Evolutionary conservation across 2,888 invertebrate species (phyloP).

Genomic region (Dyspetes luteomarginatus): DNA sequence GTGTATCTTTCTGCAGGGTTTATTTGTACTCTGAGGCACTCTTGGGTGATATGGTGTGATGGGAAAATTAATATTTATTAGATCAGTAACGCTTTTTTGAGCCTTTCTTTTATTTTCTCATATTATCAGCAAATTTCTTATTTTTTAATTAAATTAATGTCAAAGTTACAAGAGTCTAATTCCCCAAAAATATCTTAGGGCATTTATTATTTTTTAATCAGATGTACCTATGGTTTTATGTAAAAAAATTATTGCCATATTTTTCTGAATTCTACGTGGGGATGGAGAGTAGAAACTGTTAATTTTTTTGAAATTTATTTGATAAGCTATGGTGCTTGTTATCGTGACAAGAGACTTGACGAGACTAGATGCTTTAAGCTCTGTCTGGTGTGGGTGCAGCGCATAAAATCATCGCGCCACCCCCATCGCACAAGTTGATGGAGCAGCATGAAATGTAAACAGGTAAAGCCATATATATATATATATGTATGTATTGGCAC

Average conservation of each 20-base stretch:
- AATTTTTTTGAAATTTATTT: background rate
- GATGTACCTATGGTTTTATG: too few species aligned
- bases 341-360: background rate
- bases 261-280: too few species aligned
- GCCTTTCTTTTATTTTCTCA: background rate
- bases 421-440: slow-evolving; percentile 27
- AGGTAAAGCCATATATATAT: slow-evolving; percentile 7
- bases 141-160: background rate
- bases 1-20: background rate
- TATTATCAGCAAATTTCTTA: background rate
- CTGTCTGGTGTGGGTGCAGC: background rate
- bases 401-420: slow-evolving; percentile 39
- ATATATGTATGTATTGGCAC: background rate
- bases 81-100: too few species aligned
- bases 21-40: background rate
- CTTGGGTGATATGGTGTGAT: too few species aligned
- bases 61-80: too few species aligned
- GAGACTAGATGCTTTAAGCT: background rate
- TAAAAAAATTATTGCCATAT: too few species aligned
- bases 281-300: background rate
- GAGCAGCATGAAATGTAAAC: slow-evolving; percentile 53
- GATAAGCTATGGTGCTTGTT: background rate
- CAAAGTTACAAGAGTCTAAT: background rate
- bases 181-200: too few species aligned
- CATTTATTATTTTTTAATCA: too few species aligned